Evolutionary conservation across 2,113 vertebrate species (phyloP).

Genomic region (Nothobranchius kuhntae): DNA sequence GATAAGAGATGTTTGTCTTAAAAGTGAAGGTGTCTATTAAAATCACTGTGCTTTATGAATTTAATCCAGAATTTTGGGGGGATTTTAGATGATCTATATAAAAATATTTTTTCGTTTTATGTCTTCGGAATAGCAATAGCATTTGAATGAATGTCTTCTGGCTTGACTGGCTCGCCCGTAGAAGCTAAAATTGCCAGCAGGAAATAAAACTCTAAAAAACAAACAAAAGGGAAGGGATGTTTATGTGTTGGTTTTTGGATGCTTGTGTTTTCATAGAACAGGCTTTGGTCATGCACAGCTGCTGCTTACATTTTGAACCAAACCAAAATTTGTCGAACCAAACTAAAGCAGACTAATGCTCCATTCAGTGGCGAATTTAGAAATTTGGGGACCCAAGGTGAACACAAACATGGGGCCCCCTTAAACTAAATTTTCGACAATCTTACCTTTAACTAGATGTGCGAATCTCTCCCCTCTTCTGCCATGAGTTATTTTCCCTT

Average conservation of each 20-base stretch:
- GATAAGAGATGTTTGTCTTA: conserved; percentile 11
- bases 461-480: no score
- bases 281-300: conserved; percentile 12
- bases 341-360: conserved; percentile 39
- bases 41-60: conserved; percentile 70
- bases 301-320: conserved; percentile 25
- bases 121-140: conserved; percentile 52
- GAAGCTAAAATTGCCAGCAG: conserved; percentile 2
- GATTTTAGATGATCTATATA: conserved; percentile 29
- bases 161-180: conserved; percentile 11
- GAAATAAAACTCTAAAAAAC: conserved; percentile 1
- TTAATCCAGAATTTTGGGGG: conserved; percentile 29
- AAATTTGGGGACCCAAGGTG: no score
- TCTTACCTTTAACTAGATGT: no score
- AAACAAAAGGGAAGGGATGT: conserved; percentile 1
- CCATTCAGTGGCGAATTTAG: no score
- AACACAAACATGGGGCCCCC: no score
- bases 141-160: conserved; percentile 48
- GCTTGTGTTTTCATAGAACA: conserved; percentile 4
- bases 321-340: conserved; percentile 54
- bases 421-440: no score
- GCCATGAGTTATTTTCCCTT: no score
- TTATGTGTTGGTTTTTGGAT: background rate
- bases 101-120: conserved; percentile 27
- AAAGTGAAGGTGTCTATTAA: conserved; percentile 39